Base-by-base conservation (phyloP, 2,113 vertebrate genomes). In the Porphyrio hochstetteri region DNA sequence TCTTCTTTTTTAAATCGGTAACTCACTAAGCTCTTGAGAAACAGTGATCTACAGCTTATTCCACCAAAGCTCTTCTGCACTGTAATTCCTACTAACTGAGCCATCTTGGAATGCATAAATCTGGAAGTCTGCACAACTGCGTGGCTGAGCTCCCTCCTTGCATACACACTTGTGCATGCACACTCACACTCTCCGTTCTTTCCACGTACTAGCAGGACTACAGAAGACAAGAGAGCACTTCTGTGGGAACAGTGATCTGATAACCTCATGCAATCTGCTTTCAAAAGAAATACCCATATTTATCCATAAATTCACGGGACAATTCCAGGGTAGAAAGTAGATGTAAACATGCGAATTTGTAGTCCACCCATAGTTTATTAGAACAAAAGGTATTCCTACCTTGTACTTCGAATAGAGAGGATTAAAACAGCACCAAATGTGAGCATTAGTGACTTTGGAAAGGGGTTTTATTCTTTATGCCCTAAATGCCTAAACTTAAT, bases 401-500 rank as follows among this genome's bases (percentile, higher is more conserved):
- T 71, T 55, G 5, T 61, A 69, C 7, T 72, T 92, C 60, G 71
- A 68, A 70, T 46, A 53, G 38, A 78, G 78, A 74, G 68, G 2
- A 90, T 91, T 92, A 80, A 93, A 95, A 72, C 52, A 57, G 13
- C 44, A 89, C n/a, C 75, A 90, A 89, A 87, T 86, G 91, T 65
- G 63, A 95, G 56, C 72, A 80, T 72, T 74, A 84, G 94, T 50
- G 67, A 83, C 83, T 92, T 92, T 90, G 46, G 82, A 95, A 92
- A 92, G 84, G 55, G 46, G 46, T n/a, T 92, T 78, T 88, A 84
- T 95, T 97, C 87, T 93, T 93, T 93, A 82, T 90, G 74, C 80
- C 93, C 83, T 93, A 82, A 86, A 95, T 92, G 84, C 90, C 87
- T 95, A 88, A 94, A 86, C 50, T 40, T 91, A 92, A 94, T 84